Evolutionary conservation across 2,888 invertebrate genomes (phyloP), one percentile per base, ranked within the genome.

Genomic region (Drosophila borborema): DNA sequence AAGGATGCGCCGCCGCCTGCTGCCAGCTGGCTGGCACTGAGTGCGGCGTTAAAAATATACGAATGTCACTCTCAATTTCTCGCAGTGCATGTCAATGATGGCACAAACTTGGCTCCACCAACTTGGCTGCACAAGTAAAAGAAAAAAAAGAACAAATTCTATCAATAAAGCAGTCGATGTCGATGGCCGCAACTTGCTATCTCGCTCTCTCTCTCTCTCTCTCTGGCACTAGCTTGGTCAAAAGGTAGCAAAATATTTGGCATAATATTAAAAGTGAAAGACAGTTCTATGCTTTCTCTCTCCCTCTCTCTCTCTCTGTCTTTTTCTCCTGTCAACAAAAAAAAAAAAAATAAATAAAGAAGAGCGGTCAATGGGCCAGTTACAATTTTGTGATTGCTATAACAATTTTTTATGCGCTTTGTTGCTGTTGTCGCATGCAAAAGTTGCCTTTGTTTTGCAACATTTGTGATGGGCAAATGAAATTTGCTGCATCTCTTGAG

Each of bases 381-480:
- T 75, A 78, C 88, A 85, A 85, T 89, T 85, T 83, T 79, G 67
- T 79, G 89, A 86, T 86, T 87, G 78, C 77, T 69, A 77, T 64
- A 78, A 79, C 55, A 69, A 51, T 74, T 74, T 74, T 73, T 62
- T 67, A 64, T 70, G 55, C 58, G 34, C 53, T 64, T 66, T 63
- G 56, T 55, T 38, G 61, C 56, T 67, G 46, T 55, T 41, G 67
- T 28, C 31, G 51, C 80, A 76, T 80, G 77, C 82, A 69, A 74
- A 78, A 66, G 72, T 70, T 78, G 70, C 61, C 73, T 71, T 81
- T 83, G 76, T 84, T 82, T 80, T 65, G 68, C 68, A 48, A 67
- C 67, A 56, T 74, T 82, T 28, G 40, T 40, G 40, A 41, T 58
- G 67, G 43, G 34, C 45, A 51, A 89, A 89, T 89, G 80, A 80